A percentile compares a stretch with the other conserved stretches of the same genome.
Conservation (phyloP, 2,888 invertebrate species). For the Harpalus rubripes region DNA sequence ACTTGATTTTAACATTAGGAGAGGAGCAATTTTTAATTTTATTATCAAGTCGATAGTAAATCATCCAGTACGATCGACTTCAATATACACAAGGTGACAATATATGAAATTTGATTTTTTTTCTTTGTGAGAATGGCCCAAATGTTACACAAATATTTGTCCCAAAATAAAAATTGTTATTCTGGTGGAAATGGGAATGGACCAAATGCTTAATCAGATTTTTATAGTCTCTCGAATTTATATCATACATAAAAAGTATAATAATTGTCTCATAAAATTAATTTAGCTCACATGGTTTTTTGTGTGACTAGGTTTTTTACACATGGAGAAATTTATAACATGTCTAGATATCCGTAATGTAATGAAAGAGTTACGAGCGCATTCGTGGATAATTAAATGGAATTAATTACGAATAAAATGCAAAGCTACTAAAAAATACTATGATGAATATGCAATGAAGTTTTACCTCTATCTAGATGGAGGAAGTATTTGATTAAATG, state of each 20-base stretch:
- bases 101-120: too few relatives aligned
- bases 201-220: not conserved
- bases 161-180: not conserved
- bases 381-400: constrained; percentile 1
- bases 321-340: constrained; percentile 12
- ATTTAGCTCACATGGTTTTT: constrained; percentile 25
- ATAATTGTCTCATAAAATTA: constrained; percentile 38
- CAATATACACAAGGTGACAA: too few relatives aligned
- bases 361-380: constrained; percentile 24
- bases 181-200: not conserved
- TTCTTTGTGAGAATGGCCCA: too few relatives aligned
- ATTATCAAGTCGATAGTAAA: too few relatives aligned
- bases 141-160: too few relatives aligned
- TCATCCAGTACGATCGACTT: too few relatives aligned
- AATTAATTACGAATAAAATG: constrained; percentile 35
- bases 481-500: constrained; percentile 20
- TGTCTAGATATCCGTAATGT: constrained; percentile 21
- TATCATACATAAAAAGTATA: constrained; percentile 13
- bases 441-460: constrained; percentile 31
- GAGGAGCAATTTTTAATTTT: too few relatives aligned
- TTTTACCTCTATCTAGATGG: constrained; percentile 9
- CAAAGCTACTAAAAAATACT: not conserved
- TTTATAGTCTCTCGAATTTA: not conserved
- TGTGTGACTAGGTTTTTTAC: constrained; percentile 25
- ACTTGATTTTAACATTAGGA: too few relatives aligned